phyloP scores from a whole-genome alignment of 2,888 invertebrate species.

The Dynastes maya region DNA sequence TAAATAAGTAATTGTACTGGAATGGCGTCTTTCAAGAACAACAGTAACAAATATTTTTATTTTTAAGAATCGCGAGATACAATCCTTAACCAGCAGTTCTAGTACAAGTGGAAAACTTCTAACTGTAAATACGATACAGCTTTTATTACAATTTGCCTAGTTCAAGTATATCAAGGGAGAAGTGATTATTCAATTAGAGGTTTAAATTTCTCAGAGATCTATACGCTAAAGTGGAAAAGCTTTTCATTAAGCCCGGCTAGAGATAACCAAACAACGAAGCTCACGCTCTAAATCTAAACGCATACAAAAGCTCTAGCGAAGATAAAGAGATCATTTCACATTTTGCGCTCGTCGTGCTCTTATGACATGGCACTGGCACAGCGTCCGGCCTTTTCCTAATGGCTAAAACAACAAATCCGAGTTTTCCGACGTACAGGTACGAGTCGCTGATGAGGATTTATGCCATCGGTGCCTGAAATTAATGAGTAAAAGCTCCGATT shows the following conservation, averaged over 20 bases:
- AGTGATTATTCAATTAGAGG: not conserved
- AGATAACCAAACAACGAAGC: slow-evolving; percentile 21
- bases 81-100: too few species aligned
- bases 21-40: too few species aligned
- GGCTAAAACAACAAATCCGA: not conserved
- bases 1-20: too few species aligned
- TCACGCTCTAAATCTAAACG: not conserved
- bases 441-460: slow-evolving; percentile 19
- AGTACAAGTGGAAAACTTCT: too few species aligned
- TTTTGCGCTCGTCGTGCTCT: slow-evolving; percentile 4
- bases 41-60: too few species aligned
- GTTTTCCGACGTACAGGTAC: slow-evolving; percentile 6
- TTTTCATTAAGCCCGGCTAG: slow-evolving; percentile 9
- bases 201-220: not conserved
- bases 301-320: not conserved
- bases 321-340: slow-evolving; percentile 22
- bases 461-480: slow-evolving; percentile 10
- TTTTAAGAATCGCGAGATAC: too few species aligned
- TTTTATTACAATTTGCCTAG: not conserved
- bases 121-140: too few species aligned
- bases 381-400: slow-evolving; percentile 1
- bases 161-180: not conserved
- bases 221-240: slow-evolving; percentile 9
- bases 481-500: slow-evolving; percentile 20
- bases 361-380: not conserved